These are phyloP conservation scores for Ectropis grisescens DNA, from an alignment of 1,140 invertebrate genomes.

Conservation along the genomic window DNA sequence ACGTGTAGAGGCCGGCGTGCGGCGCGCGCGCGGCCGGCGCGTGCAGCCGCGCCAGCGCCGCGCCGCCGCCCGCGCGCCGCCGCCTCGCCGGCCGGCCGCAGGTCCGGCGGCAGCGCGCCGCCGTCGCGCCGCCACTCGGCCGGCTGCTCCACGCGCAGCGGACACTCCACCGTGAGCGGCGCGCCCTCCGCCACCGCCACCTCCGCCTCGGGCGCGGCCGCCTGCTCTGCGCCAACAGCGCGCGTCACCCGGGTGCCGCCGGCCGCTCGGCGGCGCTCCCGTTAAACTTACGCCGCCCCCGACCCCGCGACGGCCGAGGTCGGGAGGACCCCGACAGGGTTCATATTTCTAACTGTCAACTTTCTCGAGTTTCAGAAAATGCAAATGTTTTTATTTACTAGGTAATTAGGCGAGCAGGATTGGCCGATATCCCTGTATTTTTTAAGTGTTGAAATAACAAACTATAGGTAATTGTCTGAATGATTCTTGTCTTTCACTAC, in stretches of 20 bases:
- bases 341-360: no score
- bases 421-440: no score
- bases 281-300: conserved; percentile 1
- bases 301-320: conserved; percentile 7
- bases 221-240: conserved; percentile 8
- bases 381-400: no score
- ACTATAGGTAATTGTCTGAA: no score
- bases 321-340: no score
- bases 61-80: conserved; percentile 17
- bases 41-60: conserved; percentile 79
- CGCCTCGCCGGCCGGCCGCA: conserved; percentile 22
- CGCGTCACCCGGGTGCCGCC: no score
- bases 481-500: no score
- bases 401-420: no score
- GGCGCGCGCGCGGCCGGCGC: conserved; percentile 10
- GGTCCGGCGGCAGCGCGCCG: conserved; percentile 21
- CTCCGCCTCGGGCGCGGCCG: conserved; percentile 14
- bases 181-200: conserved; percentile 27
- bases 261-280: conserved; percentile 2
- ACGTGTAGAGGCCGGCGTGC: conserved; percentile 8
- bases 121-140: conserved; percentile 31
- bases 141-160: conserved; percentile 34
- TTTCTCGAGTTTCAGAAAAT: no score
- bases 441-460: no score
- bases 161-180: conserved; percentile 29